Base-by-base conservation (phyloP, 2,113 vertebrate species). In the Tachycineta bicolor region DNA sequence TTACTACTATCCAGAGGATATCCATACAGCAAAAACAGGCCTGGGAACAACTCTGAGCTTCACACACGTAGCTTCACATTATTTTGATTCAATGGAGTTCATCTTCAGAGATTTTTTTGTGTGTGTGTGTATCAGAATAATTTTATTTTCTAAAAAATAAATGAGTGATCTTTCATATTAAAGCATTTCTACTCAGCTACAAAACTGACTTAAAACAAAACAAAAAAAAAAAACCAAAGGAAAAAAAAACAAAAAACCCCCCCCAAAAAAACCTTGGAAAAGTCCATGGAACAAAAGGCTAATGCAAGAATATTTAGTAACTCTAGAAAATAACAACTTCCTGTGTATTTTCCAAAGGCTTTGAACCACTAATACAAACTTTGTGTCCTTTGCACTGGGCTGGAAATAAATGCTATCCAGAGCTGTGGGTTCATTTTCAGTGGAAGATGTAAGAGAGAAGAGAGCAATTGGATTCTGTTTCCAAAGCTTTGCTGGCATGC, bases 311-410 rank as follows among this genome's bases (percentile, higher is more conserved):
- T 76, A 87, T 90, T 82, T 68, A 94, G 78, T 92, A 85, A 90
- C 59, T 76, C 81, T 49, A 95, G 87, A 93, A 94, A 95, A 95
- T 94, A 94, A 93, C 82, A 93, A 93, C 88, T 90, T 95, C 94
- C 79, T 95, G 43, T 67, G 64, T 70, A 80, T 90, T 96, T 96
- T 97, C 85, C 93, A 83, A 93, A 77, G 21, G 29, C 52, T 94
- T 92, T 95, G 83, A 93, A 67, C 79, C 86, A 70, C 85, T 92
- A 94, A 95, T 83, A 59, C 2, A 8, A 94, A 83, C 80, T 80
- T 94, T 89, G 55, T 47, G 55, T 83, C 79, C 5, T 2, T n/a
- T 83, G 83, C 60, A 31, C 26, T 58, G 86, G 49, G 55, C 33
- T 92, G 76, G 67, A 86, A 96, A 81, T 55, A 81, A 94, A 86